Evolutionary conservation across 2,113 vertebrate genomes (phyloP).

Genomic region (Haemorhous mexicanus): DNA sequence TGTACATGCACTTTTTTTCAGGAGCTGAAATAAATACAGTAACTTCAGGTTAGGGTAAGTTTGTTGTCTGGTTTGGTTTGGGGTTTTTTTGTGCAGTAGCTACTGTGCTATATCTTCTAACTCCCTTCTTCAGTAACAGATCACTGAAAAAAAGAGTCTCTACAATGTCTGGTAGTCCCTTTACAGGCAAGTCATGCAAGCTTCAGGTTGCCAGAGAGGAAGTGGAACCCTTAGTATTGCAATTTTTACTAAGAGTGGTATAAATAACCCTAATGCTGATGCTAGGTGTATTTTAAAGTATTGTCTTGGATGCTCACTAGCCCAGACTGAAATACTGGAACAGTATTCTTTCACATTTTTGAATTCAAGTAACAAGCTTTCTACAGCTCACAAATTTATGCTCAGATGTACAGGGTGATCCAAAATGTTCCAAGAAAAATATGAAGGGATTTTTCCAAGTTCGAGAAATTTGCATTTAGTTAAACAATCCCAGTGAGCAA

Average conservation of each 20-base stretch:
- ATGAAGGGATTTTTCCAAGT: background rate
- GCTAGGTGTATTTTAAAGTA: background rate
- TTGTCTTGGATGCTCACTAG: background rate
- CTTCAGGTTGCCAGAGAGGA: background rate
- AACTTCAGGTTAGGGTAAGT: background rate
- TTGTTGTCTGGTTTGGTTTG: background rate
- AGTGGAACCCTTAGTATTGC: background rate
- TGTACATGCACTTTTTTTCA: background rate
- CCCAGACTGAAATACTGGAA: background rate
- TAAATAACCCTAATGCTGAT: background rate
- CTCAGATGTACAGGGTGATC: background rate
- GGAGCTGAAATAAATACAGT: background rate
- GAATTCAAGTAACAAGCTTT: background rate
- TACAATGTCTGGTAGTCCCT: background rate
- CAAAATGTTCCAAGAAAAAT: background rate
- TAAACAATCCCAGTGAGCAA: background rate
- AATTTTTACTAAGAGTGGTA: background rate
- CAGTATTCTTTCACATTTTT: background rate
- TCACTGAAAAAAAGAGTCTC: background rate
- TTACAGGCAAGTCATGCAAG: background rate
- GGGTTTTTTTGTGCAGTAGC: background rate
- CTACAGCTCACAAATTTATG: background rate
- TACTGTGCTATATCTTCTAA: background rate
- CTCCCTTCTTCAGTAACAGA: background rate
- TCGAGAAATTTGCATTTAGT: background rate